These are phyloP conservation scores for Latheticus oryzae DNA, from an alignment of 2,888 invertebrate genomes.

Conservation along the genomic window DNA sequence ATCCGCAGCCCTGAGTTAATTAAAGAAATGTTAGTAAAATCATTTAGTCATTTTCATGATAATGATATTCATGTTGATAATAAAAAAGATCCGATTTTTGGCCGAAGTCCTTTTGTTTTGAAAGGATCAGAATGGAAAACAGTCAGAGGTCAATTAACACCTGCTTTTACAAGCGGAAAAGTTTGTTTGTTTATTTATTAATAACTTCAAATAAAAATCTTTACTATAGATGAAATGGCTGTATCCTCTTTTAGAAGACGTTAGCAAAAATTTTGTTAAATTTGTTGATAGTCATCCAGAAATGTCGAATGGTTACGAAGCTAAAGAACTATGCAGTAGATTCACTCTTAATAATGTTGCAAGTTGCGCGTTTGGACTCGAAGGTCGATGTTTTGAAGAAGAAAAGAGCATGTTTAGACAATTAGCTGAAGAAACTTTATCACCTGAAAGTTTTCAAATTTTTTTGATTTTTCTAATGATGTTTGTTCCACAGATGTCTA, in stretches of 20 bases:
- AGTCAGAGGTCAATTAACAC: constrained; percentile 65
- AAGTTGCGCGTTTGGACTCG: constrained; percentile 65
- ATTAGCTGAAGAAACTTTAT: constrained; percentile 47
- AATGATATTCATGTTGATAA: constrained; percentile 62
- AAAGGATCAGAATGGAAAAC: constrained; percentile 67
- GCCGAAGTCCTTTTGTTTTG: constrained; percentile 66
- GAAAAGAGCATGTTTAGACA: constrained; percentile 51
- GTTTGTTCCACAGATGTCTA: background rate
- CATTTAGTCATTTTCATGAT: constrained; percentile 60
- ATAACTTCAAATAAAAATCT: constrained; percentile 30
- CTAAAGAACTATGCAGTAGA: constrained; percentile 58
- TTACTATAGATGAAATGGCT: constrained; percentile 66
- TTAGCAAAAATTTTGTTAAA: constrained; percentile 62
- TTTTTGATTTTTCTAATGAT: background rate
- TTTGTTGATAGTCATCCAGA: constrained; percentile 61
- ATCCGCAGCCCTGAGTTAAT: constrained; percentile 60
- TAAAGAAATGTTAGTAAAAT: constrained; percentile 56
- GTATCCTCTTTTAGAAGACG: constrained; percentile 65
- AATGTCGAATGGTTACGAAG: constrained; percentile 59
- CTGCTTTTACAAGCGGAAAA: constrained; percentile 67
- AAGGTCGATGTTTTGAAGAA: constrained; percentile 62
- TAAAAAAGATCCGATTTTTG: constrained; percentile 65
- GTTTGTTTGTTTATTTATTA: constrained; percentile 47
- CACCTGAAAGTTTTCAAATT: constrained; percentile 13
- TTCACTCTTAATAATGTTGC: constrained; percentile 64